Base-by-base conservation (phyloP, 1,140 invertebrate species). In the Theocolax elegans region DNA sequence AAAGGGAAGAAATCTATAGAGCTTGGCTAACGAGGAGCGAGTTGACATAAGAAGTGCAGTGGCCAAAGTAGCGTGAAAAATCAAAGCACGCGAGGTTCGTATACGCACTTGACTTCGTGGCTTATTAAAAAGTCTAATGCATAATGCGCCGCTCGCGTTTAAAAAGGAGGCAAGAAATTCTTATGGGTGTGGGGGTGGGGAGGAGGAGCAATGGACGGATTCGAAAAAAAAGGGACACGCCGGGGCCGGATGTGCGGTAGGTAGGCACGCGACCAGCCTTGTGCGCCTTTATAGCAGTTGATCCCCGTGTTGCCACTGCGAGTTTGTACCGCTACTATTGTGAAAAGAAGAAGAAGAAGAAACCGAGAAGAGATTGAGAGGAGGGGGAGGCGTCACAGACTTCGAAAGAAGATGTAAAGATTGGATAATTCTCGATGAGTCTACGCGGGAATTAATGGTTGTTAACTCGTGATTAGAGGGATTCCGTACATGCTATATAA, bases 271-370 rank as follows among this genome's bases (percentile, higher is more conserved):
- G 35, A 58, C 54, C 35, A 40, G 54, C 19, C 31, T 35, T 10
- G 54, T 35, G 35, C 35, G 38, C 54, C 35, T 58, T 58, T 38
- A 58, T 40, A 58, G 54, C 54, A 58, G 13, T 25, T 31, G 27
- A 56, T 56, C 53, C 21, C 29, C n/a, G 29, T n/a, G n/a, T n/a
- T 13, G 19, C 35, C 38, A 58, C 29, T 58, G 4, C 38, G 54
- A 21, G 54, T n/a, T 40, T 58, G 25, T 58, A 58, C 54, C 54
- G 54, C 54, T 58, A 58, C 21, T 58, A 58, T 56, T 56, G 31
- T 21, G 19, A 3, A 23, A 54, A 58, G 25, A 35, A 58, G 13
- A 4, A 17, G 17, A 46, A 29, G 19, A 9, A 29, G n/a, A 44
- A 44, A 15, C 10, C 0, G 4, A 29, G 38, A 31, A 1, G n/a